Conservation (phyloP, 2,113 vertebrate species). For the Xenopus borealis region DNA sequence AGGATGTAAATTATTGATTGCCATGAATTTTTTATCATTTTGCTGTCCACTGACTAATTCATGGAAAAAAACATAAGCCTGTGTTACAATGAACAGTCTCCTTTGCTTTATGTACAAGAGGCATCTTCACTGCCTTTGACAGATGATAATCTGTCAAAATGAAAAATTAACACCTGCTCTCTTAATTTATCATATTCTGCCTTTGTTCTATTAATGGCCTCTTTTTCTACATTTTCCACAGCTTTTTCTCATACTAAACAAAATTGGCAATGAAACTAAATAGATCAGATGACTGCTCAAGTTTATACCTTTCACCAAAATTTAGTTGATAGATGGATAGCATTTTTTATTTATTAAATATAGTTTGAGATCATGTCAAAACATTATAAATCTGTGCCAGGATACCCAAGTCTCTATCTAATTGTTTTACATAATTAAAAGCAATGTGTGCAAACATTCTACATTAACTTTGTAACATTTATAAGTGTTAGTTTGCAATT, state of each 20-base stretch:
- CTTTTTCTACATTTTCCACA: conserved; percentile 48
- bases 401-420: neutral
- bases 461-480: neutral
- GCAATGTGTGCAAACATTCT: neutral
- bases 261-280: conserved; percentile 55
- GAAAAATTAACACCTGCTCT: conserved; percentile 77
- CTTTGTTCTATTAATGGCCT: conserved; percentile 66
- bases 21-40: conserved; percentile 76
- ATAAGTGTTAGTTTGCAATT: neutral
- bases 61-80: conserved; percentile 60
- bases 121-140: conserved; percentile 68
- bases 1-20: conserved; percentile 77
- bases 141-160: conserved; percentile 78
- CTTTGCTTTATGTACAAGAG: conserved; percentile 60
- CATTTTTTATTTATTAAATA: conserved; percentile 52
- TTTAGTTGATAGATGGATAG: conserved; percentile 52
- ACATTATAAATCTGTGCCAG: conserved; percentile 17
- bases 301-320: conserved; percentile 34
- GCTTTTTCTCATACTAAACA: conserved; percentile 50
- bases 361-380: conserved; percentile 42
- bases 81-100: conserved; percentile 65
- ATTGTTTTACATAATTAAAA: neutral
- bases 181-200: conserved; percentile 77
- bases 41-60: conserved; percentile 70
- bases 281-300: conserved; percentile 54